Percentiles rank a stretch among this genome's conserved stretches.
These are phyloP conservation scores for Planiliza haematocheilus DNA, from an alignment of 2,113 vertebrate species.

Conservation along the genomic window DNA sequence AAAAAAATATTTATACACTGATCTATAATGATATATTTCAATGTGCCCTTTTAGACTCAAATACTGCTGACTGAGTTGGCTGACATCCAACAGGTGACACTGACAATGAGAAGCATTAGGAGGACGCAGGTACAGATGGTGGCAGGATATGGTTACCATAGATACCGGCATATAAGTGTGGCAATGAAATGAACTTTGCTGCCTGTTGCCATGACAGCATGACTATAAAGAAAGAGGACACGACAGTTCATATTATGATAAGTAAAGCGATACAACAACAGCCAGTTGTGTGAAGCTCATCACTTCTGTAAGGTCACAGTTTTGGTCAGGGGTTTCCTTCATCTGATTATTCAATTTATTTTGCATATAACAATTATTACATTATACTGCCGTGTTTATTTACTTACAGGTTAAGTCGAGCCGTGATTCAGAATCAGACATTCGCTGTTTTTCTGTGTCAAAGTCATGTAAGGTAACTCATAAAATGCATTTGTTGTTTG, in stretches of 20 bases:
- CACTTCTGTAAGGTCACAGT: background rate
- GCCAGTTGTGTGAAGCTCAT: background rate
- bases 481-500: background rate
- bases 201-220: constrained; percentile 29
- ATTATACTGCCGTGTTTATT: background rate
- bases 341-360: background rate
- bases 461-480: background rate
- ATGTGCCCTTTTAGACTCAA: background rate
- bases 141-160: background rate
- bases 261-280: background rate
- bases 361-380: background rate
- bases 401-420: background rate
- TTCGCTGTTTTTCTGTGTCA: background rate
- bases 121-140: constrained; percentile 11
- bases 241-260: constrained; percentile 25
- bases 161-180: background rate
- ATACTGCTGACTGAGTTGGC: background rate
- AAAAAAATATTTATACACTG: background rate
- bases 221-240: constrained; percentile 30
- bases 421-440: background rate
- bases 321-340: background rate
- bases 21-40: background rate
- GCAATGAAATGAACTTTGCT: constrained; percentile 13
- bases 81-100: constrained; percentile 6
- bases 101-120: constrained; percentile 3